phyloP scores from a whole-genome alignment of 2,888 invertebrate genomes.

The Philereme transversata region DNA sequence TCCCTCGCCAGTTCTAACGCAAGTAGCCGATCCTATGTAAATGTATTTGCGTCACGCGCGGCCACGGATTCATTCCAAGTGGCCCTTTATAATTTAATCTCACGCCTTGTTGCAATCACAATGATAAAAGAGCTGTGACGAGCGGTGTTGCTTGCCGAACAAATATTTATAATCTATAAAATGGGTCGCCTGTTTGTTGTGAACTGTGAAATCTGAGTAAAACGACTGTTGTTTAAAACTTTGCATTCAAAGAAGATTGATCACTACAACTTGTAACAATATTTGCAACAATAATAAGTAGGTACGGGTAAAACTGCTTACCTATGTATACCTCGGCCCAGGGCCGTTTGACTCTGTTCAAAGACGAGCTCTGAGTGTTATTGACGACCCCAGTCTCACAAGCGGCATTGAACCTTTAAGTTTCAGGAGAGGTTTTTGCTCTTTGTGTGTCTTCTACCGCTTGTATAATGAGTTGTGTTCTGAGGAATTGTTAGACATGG shows the following conservation, averaged over 20 bases:
- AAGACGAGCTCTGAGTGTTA: no score
- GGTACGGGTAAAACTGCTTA: no score
- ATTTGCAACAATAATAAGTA: no score
- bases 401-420: no score
- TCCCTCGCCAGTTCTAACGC: no score
- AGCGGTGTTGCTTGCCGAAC: constrained; percentile 3
- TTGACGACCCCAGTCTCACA: no score
- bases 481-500: no score
- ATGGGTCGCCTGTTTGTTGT: constrained; percentile 10
- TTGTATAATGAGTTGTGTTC: no score
- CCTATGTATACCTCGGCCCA: no score
- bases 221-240: constrained; percentile 1
- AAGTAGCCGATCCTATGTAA: neutral
- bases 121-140: constrained; percentile 26
- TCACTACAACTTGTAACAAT: neutral
- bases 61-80: constrained; percentile 56
- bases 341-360: no score
- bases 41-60: constrained; percentile 45
- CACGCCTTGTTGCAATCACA: constrained; percentile 59
- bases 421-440: no score
- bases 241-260: constrained; percentile 1
- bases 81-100: constrained; percentile 68
- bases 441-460: no score
- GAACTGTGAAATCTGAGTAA: neutral
- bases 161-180: constrained; percentile 22